phyloP scores from a whole-genome alignment of 1,140 invertebrate species.

The Druon quercuslanigerum region DNA sequence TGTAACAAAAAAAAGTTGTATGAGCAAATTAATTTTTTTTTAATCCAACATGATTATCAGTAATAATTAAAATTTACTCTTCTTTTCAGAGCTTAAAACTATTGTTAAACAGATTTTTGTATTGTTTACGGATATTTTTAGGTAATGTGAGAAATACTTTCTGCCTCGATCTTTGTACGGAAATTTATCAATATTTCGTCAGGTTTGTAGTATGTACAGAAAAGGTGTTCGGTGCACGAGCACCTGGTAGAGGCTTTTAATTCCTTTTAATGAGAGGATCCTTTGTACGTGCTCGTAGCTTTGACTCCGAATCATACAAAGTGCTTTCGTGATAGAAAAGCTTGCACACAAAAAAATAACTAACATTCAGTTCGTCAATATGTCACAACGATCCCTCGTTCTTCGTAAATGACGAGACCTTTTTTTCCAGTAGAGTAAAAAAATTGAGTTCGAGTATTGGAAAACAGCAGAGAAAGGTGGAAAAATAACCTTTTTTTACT shows the following conservation, averaged over 20 bases:
- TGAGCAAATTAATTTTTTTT: background rate
- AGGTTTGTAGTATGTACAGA: background rate
- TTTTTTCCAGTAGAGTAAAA: background rate
- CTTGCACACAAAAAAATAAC: background rate
- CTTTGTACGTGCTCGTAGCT: background rate
- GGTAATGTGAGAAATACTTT: too few relatives aligned
- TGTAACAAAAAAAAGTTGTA: conserved; percentile 1
- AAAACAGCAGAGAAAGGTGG: background rate
- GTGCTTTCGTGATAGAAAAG: too few relatives aligned
- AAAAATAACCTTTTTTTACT: background rate
- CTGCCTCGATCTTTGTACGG: too few relatives aligned
- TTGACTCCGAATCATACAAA: background rate
- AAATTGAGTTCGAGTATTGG: background rate
- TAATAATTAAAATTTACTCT: background rate
- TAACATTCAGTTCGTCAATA: conserved; percentile 5
- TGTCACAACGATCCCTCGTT: background rate
- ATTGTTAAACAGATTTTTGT: too few relatives aligned
- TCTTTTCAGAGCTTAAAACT: too few relatives aligned
- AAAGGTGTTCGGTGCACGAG: background rate
- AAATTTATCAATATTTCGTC: too few relatives aligned
- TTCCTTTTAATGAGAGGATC: background rate
- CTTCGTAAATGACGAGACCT: background rate
- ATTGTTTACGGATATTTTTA: too few relatives aligned
- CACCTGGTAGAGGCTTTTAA: background rate
- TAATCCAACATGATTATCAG: background rate